A percentile compares a stretch with the other conserved stretches of the same genome.
Evolutionary conservation across 2,888 invertebrate genomes (phyloP).

Genomic region (Synergus itoensis): DNA sequence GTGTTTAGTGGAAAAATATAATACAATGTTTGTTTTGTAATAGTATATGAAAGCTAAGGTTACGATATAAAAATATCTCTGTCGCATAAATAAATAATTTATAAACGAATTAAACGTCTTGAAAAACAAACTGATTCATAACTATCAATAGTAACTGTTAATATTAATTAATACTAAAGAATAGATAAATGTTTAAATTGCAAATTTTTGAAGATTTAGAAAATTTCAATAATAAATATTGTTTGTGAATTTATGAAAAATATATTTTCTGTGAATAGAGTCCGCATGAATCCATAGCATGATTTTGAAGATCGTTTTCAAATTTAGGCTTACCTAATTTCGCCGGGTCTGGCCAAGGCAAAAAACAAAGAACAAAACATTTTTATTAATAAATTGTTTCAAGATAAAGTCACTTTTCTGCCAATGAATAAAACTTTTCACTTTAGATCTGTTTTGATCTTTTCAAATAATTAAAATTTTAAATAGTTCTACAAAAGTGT

Average conservation of each 20-base stretch:
- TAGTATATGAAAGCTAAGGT: conserved; percentile 22
- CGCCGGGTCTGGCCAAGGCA: conserved; percentile 71
- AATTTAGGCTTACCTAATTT: conserved; percentile 72
- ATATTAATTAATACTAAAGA: neutral
- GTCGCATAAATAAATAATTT: neutral
- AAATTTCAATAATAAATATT: neutral
- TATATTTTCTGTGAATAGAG: conserved; percentile 8
- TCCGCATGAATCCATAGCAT: conserved; percentile 52
- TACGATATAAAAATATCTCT: neutral
- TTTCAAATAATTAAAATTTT: neutral
- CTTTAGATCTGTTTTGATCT: neutral
- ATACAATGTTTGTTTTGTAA: conserved; percentile 29
- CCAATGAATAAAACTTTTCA: neutral
- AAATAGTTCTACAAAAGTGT: neutral
- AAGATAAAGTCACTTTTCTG: neutral
- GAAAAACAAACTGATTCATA: too few species aligned
- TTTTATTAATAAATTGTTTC: conserved; percentile 62
- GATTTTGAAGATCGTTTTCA: conserved; percentile 49
- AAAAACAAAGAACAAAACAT: conserved; percentile 66
- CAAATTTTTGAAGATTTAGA: neutral
- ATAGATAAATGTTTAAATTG: too few species aligned
- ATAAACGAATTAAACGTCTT: neutral
- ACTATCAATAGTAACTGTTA: neutral
- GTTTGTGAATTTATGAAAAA: conserved; percentile 7
- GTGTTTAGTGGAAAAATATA: conserved; percentile 28